Evolutionary conservation across 2,113 vertebrate genomes (phyloP).

Genomic region (Otis tarda): DNA sequence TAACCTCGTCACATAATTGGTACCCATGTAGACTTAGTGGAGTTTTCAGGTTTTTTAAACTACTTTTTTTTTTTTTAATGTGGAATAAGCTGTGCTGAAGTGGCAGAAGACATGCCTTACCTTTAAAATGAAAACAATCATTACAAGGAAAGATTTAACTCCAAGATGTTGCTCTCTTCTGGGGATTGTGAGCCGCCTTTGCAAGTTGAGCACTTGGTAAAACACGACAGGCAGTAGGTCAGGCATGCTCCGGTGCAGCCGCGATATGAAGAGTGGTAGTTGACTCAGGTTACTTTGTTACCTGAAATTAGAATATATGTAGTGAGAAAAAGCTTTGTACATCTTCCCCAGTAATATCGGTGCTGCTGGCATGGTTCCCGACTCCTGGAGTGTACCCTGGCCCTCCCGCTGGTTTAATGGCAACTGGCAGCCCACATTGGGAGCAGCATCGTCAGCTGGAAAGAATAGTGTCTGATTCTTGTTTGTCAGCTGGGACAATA

Average conservation of each 20-base stretch:
- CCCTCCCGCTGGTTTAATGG: slow-evolving; percentile 58
- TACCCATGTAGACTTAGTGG: background rate
- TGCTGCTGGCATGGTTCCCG: slow-evolving; percentile 11
- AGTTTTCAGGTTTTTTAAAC: background rate
- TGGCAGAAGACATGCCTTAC: background rate
- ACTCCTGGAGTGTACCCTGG: slow-evolving; percentile 35
- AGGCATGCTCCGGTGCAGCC: background rate
- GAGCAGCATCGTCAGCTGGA: slow-evolving; percentile 43
- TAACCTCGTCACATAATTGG: background rate
- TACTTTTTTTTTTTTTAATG: background rate
- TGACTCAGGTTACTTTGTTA: background rate
- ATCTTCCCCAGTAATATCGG: background rate
- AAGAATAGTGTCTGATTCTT: slow-evolving; percentile 74
- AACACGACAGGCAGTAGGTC: background rate
- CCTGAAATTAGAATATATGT: background rate
- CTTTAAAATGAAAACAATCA: background rate
- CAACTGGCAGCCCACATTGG: slow-evolving; percentile 59
- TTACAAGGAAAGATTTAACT: background rate
- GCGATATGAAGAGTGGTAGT: background rate
- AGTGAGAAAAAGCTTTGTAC: background rate
- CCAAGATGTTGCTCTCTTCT: background rate
- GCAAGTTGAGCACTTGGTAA: background rate
- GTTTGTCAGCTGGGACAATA: slow-evolving; percentile 74
- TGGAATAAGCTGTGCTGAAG: background rate
- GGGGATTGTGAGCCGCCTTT: background rate